These are phyloP conservation scores for Eilema depressum DNA, from an alignment of 2,888 invertebrate genomes.

Conservation along the genomic window DNA sequence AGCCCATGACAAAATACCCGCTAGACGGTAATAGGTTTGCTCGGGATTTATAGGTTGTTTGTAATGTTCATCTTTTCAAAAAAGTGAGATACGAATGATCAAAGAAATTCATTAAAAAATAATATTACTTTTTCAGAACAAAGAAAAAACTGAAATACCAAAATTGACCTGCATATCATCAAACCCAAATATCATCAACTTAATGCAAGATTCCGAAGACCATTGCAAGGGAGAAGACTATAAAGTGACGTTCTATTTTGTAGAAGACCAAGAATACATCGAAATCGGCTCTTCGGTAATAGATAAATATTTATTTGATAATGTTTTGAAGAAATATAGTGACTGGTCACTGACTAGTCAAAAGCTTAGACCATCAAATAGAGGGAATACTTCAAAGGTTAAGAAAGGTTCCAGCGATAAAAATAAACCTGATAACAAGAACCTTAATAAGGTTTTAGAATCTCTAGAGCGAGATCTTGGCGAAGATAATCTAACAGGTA, in stretches of 20 bases:
- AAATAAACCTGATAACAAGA: not conserved
- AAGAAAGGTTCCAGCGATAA: not conserved
- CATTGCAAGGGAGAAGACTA: slow-evolving; percentile 32
- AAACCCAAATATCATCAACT: slow-evolving; percentile 33
- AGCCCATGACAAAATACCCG: too few relatives aligned
- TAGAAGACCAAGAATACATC: slow-evolving; percentile 17
- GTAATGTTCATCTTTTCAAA: too few relatives aligned
- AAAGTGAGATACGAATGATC: too few relatives aligned
- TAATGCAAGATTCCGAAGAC: slow-evolving; percentile 26
- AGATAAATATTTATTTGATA: slow-evolving; percentile 29
- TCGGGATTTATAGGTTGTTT: too few relatives aligned
- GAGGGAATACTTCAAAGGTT: not conserved
- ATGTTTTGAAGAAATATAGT: slow-evolving; percentile 35
- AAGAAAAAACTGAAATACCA: not conserved
- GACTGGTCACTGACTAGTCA: slow-evolving; percentile 34
- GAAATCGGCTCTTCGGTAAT: slow-evolving; percentile 27
- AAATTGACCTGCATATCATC: slow-evolving; percentile 32
- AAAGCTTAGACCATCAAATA: not conserved
- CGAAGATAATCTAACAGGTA: not conserved
- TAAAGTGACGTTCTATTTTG: slow-evolving; percentile 38
- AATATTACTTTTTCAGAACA: slow-evolving; percentile 24
- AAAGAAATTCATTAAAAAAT: not conserved
- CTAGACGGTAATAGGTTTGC: too few relatives aligned
- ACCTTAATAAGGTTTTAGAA: not conserved
- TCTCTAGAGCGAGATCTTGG: not conserved